Conservation (phyloP, 2,888 invertebrate species). For the Isoperla grammatica region DNA sequence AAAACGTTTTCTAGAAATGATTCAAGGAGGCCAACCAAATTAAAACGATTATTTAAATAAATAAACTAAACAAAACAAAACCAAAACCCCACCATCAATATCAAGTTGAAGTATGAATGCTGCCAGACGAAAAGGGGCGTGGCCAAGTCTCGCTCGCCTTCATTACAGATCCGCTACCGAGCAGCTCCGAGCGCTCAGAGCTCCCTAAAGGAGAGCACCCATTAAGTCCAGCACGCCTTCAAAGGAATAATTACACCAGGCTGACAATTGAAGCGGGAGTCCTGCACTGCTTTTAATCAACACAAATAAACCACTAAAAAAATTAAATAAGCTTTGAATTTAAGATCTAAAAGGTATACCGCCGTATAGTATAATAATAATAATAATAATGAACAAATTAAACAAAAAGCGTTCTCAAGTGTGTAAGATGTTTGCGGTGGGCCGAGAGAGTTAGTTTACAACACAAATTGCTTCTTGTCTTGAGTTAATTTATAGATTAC, state of each 20-base stretch:
- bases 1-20: too few species aligned
- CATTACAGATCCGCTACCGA: not conserved
- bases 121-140: slow-evolving; percentile 1
- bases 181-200: not conserved
- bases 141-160: not conserved
- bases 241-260: slow-evolving; percentile 9
- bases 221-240: not conserved
- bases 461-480: slow-evolving; percentile 17
- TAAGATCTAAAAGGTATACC: slow-evolving; percentile 2
- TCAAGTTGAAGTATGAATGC: not conserved
- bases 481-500: slow-evolving; percentile 15
- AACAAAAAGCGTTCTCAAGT: not conserved
- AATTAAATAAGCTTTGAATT: not conserved
- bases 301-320: not conserved
- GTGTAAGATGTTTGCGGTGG: not conserved
- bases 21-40: too few species aligned
- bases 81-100: too few species aligned
- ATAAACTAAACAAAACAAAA: too few species aligned
- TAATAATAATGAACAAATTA: slow-evolving; percentile 12
- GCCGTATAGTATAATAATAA: slow-evolving; percentile 1
- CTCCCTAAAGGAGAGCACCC: not conserved
- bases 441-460: not conserved
- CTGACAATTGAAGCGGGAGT: slow-evolving; percentile 14
- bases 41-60: too few species aligned
- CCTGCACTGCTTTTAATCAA: slow-evolving; percentile 13